A percentile compares a stretch with the other conserved stretches of the same genome.
These are phyloP conservation scores for Cybosia mesomella DNA, from an alignment of 2,888 invertebrate genomes.

Conservation along the genomic window DNA sequence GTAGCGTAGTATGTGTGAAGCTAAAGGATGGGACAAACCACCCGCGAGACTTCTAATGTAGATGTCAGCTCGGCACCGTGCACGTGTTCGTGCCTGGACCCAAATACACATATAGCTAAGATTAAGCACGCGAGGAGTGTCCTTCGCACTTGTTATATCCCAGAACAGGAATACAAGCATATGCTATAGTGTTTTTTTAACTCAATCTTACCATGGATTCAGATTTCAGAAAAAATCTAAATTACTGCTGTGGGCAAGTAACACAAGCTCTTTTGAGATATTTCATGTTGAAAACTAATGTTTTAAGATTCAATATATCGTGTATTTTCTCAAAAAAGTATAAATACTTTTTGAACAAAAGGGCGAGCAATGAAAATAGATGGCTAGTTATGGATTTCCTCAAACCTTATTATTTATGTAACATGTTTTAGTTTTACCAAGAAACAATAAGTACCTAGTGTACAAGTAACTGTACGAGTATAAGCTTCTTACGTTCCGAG, in stretches of 20 bases:
- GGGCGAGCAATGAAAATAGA: not conserved
- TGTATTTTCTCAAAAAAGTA: not conserved
- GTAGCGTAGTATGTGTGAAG: not conserved
- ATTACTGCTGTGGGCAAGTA: too few species aligned
- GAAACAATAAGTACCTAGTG: too few species aligned
- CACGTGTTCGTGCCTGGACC: not conserved
- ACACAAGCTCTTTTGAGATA: too few species aligned
- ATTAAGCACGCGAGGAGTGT: not conserved
- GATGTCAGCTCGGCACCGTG: not conserved
- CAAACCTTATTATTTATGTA: slow-evolving; percentile 1
- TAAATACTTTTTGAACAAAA: not conserved
- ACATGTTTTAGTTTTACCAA: not conserved
- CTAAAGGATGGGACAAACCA: not conserved
- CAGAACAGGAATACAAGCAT: too few species aligned
- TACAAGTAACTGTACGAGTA: too few species aligned
- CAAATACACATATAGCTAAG: not conserved
- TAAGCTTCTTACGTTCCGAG: too few species aligned
- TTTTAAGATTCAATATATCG: too few species aligned
- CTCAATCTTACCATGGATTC: too few species aligned
- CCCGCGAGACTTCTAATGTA: not conserved
- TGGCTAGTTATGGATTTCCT: not conserved
- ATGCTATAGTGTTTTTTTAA: too few species aligned
- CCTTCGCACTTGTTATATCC: not conserved
- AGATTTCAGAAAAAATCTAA: too few species aligned
- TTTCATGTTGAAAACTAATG: too few species aligned